Base-by-base conservation (phyloP, 2,888 invertebrate species). In the Celastrina argiolus region DNA sequence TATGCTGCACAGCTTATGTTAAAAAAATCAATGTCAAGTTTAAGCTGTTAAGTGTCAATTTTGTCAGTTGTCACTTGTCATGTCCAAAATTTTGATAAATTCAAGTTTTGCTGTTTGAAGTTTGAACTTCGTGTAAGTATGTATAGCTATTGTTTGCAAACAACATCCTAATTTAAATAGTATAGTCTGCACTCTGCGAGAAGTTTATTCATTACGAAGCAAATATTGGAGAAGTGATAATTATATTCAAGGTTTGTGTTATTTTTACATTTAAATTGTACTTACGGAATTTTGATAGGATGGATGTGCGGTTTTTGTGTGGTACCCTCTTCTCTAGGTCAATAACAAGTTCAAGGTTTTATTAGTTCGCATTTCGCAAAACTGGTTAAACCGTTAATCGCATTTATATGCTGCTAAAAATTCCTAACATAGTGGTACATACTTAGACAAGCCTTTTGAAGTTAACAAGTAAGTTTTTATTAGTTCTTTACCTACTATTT, bases 301-400 rank as follows among this genome's bases (percentile, higher is more conserved):
- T 22, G 14, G 14, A 22, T 39, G 7, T 39, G 34, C 61, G 22
- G 36, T 36, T 61, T 61, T 39, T 12, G 36, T 39, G 18, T 36
- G 34, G 14, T 61, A 61, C 36, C 61, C 39, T 61, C 61, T 18
- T 61, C 34, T 39, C 61, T 61, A 61, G 61, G 61, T 61, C 61
- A 34, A 67, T 74, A 69, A 65, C 81, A 81, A 81, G 81, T 78
- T 81, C 82, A 82, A 82, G 83, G 82, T 75, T 75, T 72, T 66
- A 66, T 71, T 63, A 56, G 69, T 65, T 41, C 31, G 70, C 67
- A 56, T 69, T 65, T 41, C 31, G 70, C 67, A 67, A 70, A 75
- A 74, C 75, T 66, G 72, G 75, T 74, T 69, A 56, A 72, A 72
- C 76, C 74, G 76, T 74, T 76, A 74, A 69, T 58, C 28, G 39